Evolutionary conservation across 2,797 vertebrate genomes (phyloP), one percentile per base, ranked within the genome.

Genomic region (Thaleichthys pacificus): DNA sequence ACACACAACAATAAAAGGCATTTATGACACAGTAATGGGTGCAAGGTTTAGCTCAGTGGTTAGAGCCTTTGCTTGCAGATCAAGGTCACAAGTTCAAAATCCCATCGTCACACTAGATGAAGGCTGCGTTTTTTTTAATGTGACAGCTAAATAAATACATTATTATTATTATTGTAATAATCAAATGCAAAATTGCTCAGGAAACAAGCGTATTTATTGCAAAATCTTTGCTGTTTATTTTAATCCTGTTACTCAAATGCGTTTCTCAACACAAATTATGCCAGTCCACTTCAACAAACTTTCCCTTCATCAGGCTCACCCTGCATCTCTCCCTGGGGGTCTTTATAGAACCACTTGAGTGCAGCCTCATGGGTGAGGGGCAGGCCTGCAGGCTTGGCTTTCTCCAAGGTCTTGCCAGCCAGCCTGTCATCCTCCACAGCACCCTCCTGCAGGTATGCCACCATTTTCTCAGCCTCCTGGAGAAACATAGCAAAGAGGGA

Each of bases 321-420:
- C 89, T 99, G 98, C 88, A 97, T 96, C 89, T 99, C 98, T 88
- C 97, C 97, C 90, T 99, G 98, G 12, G 98, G 98, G 86, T 99
- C 98, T 93, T 99, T 99, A 87, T 99, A 99, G 91, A 95, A 98
- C 98, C 98, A 99, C 88, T 99, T 99, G 79, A 99, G 95, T 81
- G 98, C 97, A 74, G 96, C 96, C 84, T 99, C 97, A 0, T 97
- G 96, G 42, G 95, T 93, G 42, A 95, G 77, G 0, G 96, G 94
- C 73, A 97, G 87, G 2, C 95, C 94, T 11, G 94, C 85, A 66
- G 95, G 92, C 87, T 98, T 99, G 69, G 93, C 89, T 86, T 95
- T 93, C 87, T 96, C 95, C 61, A 93, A 90, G 65, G 91, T 90
- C 88, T 98, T 98, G 49, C 93, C 87, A 49, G 93, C 77, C 72